A percentile compares a stretch with the other conserved stretches of the same genome.
These are phyloP conservation scores for Cirrhinus mrigala DNA, from an alignment of 2,797 vertebrate genomes.

Conservation along the genomic window DNA sequence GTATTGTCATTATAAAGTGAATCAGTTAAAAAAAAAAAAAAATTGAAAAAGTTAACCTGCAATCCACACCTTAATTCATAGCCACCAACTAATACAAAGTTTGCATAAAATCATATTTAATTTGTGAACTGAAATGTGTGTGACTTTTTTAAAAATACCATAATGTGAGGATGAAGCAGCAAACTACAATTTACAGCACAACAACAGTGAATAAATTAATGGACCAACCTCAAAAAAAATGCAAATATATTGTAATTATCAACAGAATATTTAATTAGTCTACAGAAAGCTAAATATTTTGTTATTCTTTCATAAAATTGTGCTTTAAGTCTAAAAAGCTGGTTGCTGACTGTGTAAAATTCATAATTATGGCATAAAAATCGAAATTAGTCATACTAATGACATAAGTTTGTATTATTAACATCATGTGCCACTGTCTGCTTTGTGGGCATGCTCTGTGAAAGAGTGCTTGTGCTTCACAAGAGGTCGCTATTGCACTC, in stretches of 20 bases:
- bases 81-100: neutral
- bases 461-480: neutral
- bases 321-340: neutral
- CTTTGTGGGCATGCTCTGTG: neutral
- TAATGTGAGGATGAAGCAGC: neutral
- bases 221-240: neutral
- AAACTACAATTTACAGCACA: neutral
- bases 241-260: neutral
- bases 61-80: no score
- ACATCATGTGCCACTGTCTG: neutral
- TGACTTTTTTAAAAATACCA: neutral
- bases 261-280: no score
- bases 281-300: neutral
- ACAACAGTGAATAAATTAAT: neutral
- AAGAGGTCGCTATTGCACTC: neutral
- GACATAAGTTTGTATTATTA: no score
- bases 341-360: neutral
- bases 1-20: neutral
- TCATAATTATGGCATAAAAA: neutral
- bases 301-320: neutral
- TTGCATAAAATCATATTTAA: neutral
- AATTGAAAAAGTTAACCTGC: no score
- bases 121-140: neutral
- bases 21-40: no score
- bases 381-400: neutral